Evolutionary conservation across 2,113 vertebrate genomes (phyloP).

Genomic region (Engystomops pustulosus): DNA sequence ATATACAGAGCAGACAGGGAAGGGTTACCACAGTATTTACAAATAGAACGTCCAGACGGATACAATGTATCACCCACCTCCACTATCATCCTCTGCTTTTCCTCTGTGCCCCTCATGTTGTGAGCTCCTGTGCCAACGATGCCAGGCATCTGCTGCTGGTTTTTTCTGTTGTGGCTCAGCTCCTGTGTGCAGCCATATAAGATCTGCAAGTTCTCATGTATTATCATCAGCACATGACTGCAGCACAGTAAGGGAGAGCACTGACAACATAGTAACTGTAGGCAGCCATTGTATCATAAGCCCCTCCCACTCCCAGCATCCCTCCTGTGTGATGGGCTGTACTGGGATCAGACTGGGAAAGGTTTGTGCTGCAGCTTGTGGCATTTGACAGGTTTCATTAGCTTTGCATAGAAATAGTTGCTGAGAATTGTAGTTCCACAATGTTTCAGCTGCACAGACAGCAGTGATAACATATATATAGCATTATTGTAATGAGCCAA

Average conservation of each 20-base stretch:
- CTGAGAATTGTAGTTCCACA: background rate
- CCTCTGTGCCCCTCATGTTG: slow-evolving; percentile 61
- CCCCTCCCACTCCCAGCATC: slow-evolving; percentile 28
- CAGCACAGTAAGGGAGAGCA: background rate
- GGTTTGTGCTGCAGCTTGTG: background rate
- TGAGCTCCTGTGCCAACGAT: background rate
- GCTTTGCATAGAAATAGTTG: background rate
- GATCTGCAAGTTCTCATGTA: background rate
- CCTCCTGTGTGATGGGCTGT: background rate
- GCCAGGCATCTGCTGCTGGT: background rate
- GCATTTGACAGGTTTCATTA: too few relatives aligned
- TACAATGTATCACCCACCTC: slow-evolving; percentile 61
- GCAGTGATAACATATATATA: too few relatives aligned
- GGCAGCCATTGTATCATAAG: slow-evolving; percentile 19
- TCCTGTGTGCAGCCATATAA: background rate
- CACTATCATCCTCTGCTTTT: slow-evolving; percentile 63
- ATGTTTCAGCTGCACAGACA: too few relatives aligned
- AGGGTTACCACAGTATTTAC: background rate
- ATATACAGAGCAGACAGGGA: background rate
- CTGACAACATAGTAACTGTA: slow-evolving; percentile 4
- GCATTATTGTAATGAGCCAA: too few relatives aligned
- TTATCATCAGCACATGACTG: background rate
- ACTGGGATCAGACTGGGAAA: background rate
- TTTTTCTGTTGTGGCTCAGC: background rate
- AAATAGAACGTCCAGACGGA: background rate